Base-by-base conservation (phyloP, 1,140 invertebrate genomes). In the Propsilocerus akamusi region DNA sequence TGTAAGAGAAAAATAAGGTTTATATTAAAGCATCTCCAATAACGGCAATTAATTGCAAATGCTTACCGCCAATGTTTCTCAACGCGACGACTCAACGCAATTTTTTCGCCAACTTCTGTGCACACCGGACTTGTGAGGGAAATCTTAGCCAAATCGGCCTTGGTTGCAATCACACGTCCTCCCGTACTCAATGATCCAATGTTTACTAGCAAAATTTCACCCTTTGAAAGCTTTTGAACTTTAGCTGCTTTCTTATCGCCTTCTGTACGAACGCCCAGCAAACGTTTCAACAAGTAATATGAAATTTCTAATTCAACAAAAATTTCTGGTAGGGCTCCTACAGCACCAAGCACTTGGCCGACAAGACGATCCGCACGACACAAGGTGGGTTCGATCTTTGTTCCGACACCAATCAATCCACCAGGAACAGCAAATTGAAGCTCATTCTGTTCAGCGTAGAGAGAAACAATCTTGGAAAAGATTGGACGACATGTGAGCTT, bases 181-280 rank as follows among this genome's bases (percentile, higher is more conserved):
- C 97, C 97, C 22, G 96, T 99, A 53, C 95, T 98, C 46, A 99
- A 68, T 0, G 96, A 99, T 7, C 97, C 97, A 66, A 99, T 99
- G 69, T 99, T 99, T 1, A 99, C 92, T 68, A 99, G 78, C 25
- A 99, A 68, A 26, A 97, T 75, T 67, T 97, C 93, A 57, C 78
- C 81, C 62, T 83, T 92, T 4, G 83, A 73, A 51, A 97, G 65
- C 62, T 94, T 94, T 65, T 92, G 76, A 20, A 96, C 93, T 70
- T 92, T 97, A 2, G 96, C 95, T 24, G 86, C 97, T 67, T 98
- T 99, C 64, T 97, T 98, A 60, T 98, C 96, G 12, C 94, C 96
- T 68, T 99, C 96, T 0, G 92, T 99, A 64, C 94, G 81, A 0
- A 99, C 96, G 41, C 97, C 97, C 2, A 99, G 72, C 46, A 99